Conservation (phyloP, 2,888 invertebrate genomes). For the Spodoptera littoralis region DNA sequence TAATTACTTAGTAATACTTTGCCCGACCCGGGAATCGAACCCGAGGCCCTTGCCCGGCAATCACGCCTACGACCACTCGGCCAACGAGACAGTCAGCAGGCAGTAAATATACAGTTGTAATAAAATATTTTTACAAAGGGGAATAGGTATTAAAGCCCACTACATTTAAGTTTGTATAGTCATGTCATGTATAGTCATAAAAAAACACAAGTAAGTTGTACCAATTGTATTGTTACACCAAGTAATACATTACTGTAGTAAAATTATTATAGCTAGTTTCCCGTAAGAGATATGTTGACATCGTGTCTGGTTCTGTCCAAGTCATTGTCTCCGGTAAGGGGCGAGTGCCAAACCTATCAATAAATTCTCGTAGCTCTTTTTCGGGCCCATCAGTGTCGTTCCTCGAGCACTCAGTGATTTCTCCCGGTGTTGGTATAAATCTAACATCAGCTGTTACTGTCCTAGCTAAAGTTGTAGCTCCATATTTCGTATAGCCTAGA, state of each 20-base stretch:
- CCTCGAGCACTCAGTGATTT: constrained; percentile 74
- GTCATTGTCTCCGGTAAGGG: not conserved
- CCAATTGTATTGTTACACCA: constrained; percentile 48
- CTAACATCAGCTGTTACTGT: constrained; percentile 27
- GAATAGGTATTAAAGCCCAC: too few species aligned
- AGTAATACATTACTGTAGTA: constrained; percentile 63
- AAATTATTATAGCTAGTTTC: constrained; percentile 28
- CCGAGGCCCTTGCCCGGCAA: too few species aligned
- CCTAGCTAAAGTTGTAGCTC: constrained; percentile 21
- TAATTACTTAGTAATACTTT: too few species aligned
- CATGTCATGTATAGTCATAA: not conserved
- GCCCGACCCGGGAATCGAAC: too few species aligned
- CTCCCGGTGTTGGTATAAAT: constrained; percentile 73
- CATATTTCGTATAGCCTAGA: constrained; percentile 75
- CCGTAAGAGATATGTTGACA: not conserved
- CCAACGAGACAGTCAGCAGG: too few species aligned
- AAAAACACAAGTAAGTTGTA: not conserved
- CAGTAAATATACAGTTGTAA: too few species aligned
- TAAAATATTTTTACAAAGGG: too few species aligned
- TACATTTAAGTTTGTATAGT: not conserved
- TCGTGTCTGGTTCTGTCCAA: not conserved
- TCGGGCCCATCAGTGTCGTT: constrained; percentile 59
- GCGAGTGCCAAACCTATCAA: not conserved
- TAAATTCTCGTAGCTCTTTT: constrained; percentile 23
- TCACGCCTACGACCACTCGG: too few species aligned